Base-by-base conservation (phyloP, 2,113 vertebrate genomes). In the Hucho hucho region DNA sequence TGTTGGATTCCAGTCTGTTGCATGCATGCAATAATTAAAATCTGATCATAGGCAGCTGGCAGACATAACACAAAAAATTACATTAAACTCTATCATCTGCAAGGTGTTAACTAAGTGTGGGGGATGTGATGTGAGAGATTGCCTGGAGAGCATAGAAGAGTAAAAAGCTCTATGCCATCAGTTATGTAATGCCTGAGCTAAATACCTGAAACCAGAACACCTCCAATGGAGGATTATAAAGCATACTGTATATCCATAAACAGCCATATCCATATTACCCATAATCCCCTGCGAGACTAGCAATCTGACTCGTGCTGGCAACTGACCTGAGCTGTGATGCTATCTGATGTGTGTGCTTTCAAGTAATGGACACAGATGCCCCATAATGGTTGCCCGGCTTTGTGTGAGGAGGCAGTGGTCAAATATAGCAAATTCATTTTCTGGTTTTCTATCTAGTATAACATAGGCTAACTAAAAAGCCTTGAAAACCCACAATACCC, bases 31-130 rank as follows among this genome's bases (percentile, higher is more conserved):
- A 65, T 20, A 11, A 22, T 88, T 75, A 71, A 75, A 85, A 85
- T 79, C 56, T 81, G 70, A 77, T 69, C 56, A 37, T 53, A n/a
- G 73, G 73, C 49, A 16, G 12, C 81, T 88, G 86, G 84, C 84
- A 80, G 76, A 81, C 82, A 81, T 79, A 89, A 89, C 84, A 89
- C 1, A 64, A 81, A 28, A 78, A 87, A 87, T 84, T 85, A 86
- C 87, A 90, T 89, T 86, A 86, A 75, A 72, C 69, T 28, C 28
- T 43, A 43, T 11, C 37, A 12, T 43, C 37, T 43, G 37, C 37
- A 43, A 32, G 32, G 32, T 32, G 5, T 49, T 65, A 25, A 64
- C 79, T 80, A 70, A 63, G 59, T 63, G 61, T 18, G 72, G 69
- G 16, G 59, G 29, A 14, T 47, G 59, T 46, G 46, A 18, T 43